These are phyloP conservation scores for Meganola albula DNA, from an alignment of 2,888 invertebrate genomes.

Conservation along the genomic window DNA sequence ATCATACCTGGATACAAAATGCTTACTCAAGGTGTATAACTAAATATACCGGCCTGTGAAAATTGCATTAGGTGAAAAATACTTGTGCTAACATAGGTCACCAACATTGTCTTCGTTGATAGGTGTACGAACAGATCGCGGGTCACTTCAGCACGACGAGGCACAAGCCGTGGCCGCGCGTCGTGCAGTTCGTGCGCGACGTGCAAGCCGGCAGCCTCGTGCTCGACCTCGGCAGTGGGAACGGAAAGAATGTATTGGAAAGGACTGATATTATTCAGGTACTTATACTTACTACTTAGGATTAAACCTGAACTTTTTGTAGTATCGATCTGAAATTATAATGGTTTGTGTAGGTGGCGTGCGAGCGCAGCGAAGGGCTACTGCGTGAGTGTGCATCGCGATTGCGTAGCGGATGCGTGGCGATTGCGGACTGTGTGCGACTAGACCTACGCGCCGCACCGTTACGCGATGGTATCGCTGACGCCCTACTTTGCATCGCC, in stretches of 20 bases:
- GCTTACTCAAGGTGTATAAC: too few relatives aligned
- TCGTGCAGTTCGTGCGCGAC: slow-evolving; percentile 85
- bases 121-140: slow-evolving; percentile 97
- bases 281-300: slow-evolving; percentile 8
- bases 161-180: slow-evolving; percentile 96
- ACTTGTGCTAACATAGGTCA: too few relatives aligned
- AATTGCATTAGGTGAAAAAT: too few relatives aligned
- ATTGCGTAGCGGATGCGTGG: slow-evolving; percentile 9
- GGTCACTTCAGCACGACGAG: slow-evolving; percentile 96
- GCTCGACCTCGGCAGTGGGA: slow-evolving; percentile 97
- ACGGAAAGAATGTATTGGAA: slow-evolving; percentile 94
- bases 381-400: slow-evolving; percentile 44
- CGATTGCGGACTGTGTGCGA: slow-evolving; percentile 82
- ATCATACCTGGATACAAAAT: too few relatives aligned
- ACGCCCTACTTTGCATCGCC: slow-evolving; percentile 94
- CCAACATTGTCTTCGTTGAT: too few relatives aligned
- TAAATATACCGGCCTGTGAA: too few relatives aligned
- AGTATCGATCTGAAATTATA: background rate
- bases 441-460: slow-evolving; percentile 88
- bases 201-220: slow-evolving; percentile 84
- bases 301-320: background rate
- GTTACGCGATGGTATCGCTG: slow-evolving; percentile 81
- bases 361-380: slow-evolving; percentile 74
- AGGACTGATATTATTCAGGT: slow-evolving; percentile 80
- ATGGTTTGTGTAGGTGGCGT: slow-evolving; percentile 81